Evolutionary conservation across 2,113 vertebrate genomes (phyloP), one percentile per base, ranked within the genome.

Genomic region (Dromas ardeola): DNA sequence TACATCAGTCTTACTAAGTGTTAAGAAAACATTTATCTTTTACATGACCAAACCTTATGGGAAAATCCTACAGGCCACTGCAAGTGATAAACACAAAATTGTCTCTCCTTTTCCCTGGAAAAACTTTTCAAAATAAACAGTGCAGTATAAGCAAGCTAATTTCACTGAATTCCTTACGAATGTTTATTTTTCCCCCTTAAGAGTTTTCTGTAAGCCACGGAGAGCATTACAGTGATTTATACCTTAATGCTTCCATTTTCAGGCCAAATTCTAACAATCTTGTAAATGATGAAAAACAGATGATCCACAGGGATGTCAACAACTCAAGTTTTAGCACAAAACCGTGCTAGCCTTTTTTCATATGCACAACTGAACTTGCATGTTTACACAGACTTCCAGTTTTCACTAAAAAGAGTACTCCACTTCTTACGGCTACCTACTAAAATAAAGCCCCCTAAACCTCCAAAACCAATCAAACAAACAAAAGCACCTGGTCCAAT

Each of bases 111-210:
- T 85, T 49, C 71, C 82, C 11, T 30, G 38, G 76, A 82, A 86
- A 73, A 19, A 47, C 42, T 73, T 93, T 90, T 81, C 21, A 38
- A 95, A 94, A 77, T 40, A 73, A 94, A 42, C 56, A 85, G 69
- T 82, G 36, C 11, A 63, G 90, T 74, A 95, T 43, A 96, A 89
- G 93, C 63, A 95, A 94, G 49, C 26, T 86, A 86, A 95, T 97
- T 93, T 90, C 88, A 87, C 42, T n/a, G 89, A 91, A 88, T 77
- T 94, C 88, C 94, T 81, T 49, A 90, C 23, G 70, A 88, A 91
- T 94, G 61, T 86, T 95, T 77, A 67, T 91, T 83, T 90, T 29
- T 17, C 12, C 76, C 79, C 32, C 62, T 47, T 11, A 73, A 73
- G 56, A 85, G 81, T 92, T 62, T 95, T 91, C 78, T 95, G 67